These are phyloP conservation scores for Calameuta filiformis DNA, from an alignment of 2,888 invertebrate genomes.

Conservation along the genomic window DNA sequence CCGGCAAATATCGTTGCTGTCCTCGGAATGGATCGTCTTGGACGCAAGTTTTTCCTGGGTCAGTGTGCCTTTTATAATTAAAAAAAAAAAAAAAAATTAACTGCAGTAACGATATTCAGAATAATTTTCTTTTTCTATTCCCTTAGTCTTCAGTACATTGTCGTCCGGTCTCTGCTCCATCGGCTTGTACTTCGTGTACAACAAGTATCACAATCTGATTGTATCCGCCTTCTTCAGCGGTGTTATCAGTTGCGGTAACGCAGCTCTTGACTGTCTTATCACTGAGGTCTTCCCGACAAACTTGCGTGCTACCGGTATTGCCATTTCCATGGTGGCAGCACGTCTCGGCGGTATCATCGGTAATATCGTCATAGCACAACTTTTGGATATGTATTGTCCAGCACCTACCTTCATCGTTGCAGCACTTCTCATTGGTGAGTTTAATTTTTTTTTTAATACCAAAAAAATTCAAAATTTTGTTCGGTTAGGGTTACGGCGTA, in stretches of 20 bases:
- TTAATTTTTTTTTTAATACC: not conserved
- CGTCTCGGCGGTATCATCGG: slow-evolving; percentile 90
- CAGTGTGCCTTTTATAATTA: slow-evolving; percentile 33
- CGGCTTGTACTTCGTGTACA: slow-evolving; percentile 86
- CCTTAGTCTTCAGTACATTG: slow-evolving; percentile 84
- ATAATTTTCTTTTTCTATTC: slow-evolving; percentile 49
- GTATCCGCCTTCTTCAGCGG: slow-evolving; percentile 89
- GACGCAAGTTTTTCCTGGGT: slow-evolving; percentile 87
- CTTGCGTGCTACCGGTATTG: slow-evolving; percentile 90
- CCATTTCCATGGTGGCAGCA: slow-evolving; percentile 90
- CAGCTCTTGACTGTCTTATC: slow-evolving; percentile 90
- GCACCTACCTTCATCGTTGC: slow-evolving; percentile 94
- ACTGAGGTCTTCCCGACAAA: slow-evolving; percentile 95
- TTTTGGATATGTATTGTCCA: slow-evolving; percentile 89
- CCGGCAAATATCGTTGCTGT: slow-evolving; percentile 87
- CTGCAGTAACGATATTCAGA: not conserved
- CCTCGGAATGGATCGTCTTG: slow-evolving; percentile 86
- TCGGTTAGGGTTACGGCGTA: not conserved
- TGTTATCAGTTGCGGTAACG: slow-evolving; percentile 89
- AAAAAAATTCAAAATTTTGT: not conserved
- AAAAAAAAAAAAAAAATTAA: not conserved
- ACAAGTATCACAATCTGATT: slow-evolving; percentile 83
- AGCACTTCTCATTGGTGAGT: slow-evolving; percentile 76
- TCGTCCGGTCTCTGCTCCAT: slow-evolving; percentile 87
- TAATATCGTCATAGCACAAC: slow-evolving; percentile 87